Percentiles rank a stretch among this genome's conserved stretches.
phyloP scores from a whole-genome alignment of 2,113 vertebrate species.

The Tapirus terrestris region DNA sequence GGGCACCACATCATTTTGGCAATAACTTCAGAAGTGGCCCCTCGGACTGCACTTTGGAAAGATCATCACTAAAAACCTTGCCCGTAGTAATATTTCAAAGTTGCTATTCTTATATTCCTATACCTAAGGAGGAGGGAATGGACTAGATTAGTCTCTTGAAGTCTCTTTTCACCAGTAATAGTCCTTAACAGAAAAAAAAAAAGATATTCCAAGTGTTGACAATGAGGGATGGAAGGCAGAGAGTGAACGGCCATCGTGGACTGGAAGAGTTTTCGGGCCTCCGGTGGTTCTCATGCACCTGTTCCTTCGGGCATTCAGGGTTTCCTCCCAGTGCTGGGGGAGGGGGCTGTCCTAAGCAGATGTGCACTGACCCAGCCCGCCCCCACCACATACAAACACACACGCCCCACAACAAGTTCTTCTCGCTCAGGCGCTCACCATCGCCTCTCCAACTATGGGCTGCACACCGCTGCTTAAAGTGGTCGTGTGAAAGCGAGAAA shows the following conservation, averaged over 20 bases:
- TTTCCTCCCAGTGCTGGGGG: too few species aligned
- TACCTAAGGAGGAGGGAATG: fast-evolving
- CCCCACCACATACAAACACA: not conserved
- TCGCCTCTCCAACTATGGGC: not conserved
- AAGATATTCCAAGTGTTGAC: not conserved
- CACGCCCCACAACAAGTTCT: fast-evolving
- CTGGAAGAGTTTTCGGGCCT: not conserved
- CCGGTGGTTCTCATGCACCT: fast-evolving
- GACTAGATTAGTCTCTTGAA: not conserved
- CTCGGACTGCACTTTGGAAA: too few species aligned
- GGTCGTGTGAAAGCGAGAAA: fast-evolving
- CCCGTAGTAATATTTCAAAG: not conserved
- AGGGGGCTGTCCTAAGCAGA: not conserved
- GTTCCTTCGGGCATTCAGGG: not conserved
- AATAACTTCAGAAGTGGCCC: not conserved
- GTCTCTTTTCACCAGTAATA: fast-evolving
- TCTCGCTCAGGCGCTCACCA: not conserved
- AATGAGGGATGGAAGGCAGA: not conserved
- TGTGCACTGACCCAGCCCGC: not conserved
- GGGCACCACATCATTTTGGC: not conserved
- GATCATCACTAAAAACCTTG: not conserved
- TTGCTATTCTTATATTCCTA: fast-evolving
- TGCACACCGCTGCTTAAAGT: fast-evolving
- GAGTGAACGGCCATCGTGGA: fast-evolving
- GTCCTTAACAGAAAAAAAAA: not conserved